Evolutionary conservation across 2,888 invertebrate species (phyloP), one percentile per base, ranked within the genome.

Genomic region (Lasioglossum leucozonium): DNA sequence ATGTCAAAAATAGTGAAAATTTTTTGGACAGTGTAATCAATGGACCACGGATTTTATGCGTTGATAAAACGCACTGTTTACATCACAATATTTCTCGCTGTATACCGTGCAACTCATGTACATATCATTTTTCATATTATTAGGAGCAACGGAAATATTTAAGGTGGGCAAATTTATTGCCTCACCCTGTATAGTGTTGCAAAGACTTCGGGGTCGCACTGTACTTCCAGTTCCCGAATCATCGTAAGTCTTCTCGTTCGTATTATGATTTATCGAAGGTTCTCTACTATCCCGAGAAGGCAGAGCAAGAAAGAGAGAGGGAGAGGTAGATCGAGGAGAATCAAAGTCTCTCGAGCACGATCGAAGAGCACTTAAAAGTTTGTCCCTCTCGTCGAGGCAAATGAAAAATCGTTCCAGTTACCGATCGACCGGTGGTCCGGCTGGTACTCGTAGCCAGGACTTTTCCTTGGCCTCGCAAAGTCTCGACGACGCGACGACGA

Each of bases 361-460:
- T 65, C 42, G 73, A 44, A 65, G 37, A 37, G 79, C 73, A 79
- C 73, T 79, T 79, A 79, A 79, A 79, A 72, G 16, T 26, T 79
- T 30, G 40, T 47, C 72, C 10, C 78, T 22, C 62, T 51, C n/a
- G 30, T 10, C n/a, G 34, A 55, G 58, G 40, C 65, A 73, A 72
- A 79, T 73, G 79, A 80, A 42, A 72, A 75, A 75, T 75, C 69
- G 75, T 51, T 18, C 37, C n/a, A 10, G 37, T 67, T 18, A 18
- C 34, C 22, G 65, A 18, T 65, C 65, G 65, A 34, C 16, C 34
- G 34, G 8, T 67, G 11, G 37, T 22, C 34, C 67, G 10, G 34
- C 16, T 58, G 55, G 22, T 51, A 1, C 51, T 51, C 51, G 10
- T 51, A 11, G 40, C 40, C 1, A 22, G 22, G 51, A 67, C n/a